Conservation (phyloP, 2,888 invertebrate species). For the Tupiocoris notatus region DNA sequence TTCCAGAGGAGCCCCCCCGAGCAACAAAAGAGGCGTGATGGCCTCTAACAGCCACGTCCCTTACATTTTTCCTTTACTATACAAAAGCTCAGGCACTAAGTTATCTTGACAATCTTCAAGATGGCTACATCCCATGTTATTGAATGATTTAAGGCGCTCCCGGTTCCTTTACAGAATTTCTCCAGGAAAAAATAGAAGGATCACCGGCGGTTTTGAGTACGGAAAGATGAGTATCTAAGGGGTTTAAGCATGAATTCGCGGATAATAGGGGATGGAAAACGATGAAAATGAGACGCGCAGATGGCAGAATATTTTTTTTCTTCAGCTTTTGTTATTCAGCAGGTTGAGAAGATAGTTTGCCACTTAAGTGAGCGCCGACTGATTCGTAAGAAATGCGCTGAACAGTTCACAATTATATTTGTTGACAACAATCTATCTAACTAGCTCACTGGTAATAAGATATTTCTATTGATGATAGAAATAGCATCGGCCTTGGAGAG, state of each 20-base stretch:
- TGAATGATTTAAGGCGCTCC: constrained; percentile 36
- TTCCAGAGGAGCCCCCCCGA: constrained; percentile 8
- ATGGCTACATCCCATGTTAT: constrained; percentile 37
- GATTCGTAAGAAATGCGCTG: too few species aligned
- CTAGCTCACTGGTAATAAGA: too few species aligned
- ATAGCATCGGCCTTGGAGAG: too few species aligned
- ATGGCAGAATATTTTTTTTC: neutral
- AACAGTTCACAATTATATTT: too few species aligned
- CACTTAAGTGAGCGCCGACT: too few species aligned
- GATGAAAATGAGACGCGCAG: neutral
- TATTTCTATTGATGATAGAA: too few species aligned
- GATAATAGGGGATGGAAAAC: neutral
- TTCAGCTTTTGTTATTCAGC: neutral
- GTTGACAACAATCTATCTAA: too few species aligned
- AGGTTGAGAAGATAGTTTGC: neutral
- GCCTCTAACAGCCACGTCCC: constrained; percentile 27
- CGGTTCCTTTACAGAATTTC: constrained; percentile 25
- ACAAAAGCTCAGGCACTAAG: constrained; percentile 26
- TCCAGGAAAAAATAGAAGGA: neutral
- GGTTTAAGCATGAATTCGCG: neutral
- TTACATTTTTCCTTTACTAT: neutral
- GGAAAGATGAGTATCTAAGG: neutral
- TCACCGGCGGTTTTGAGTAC: neutral
- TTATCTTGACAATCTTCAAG: constrained; percentile 40
- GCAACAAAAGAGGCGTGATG: constrained; percentile 39